A percentile compares a stretch with the other conserved stretches of the same genome.
These are phyloP conservation scores for Cacatua alba DNA, from an alignment of 2,113 vertebrate species.

Conservation along the genomic window DNA sequence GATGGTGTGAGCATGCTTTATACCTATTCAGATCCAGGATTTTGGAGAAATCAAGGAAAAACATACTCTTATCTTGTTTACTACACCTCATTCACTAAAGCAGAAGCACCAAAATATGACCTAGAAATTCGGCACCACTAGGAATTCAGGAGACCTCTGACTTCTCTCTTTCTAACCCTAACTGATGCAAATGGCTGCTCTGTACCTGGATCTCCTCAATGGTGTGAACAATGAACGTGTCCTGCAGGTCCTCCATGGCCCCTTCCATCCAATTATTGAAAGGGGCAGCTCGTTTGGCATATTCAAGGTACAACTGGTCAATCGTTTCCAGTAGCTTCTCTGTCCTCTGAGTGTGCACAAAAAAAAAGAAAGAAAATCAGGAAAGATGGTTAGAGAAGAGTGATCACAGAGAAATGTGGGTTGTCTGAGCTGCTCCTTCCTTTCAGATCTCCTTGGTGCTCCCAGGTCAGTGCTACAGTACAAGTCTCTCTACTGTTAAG, in stretches of 20 bases:
- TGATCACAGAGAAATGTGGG: background rate
- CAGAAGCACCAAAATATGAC: background rate
- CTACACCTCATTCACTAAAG: background rate
- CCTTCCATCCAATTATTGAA: conserved; percentile 99
- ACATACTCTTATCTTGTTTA: background rate
- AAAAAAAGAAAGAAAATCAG: background rate
- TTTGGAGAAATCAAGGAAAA: background rate
- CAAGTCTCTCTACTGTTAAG: background rate
- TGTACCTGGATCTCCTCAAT: conserved; percentile 97
- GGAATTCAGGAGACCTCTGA: background rate
- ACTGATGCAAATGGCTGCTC: background rate
- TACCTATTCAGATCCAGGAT: background rate
- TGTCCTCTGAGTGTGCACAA: conserved; percentile 80
- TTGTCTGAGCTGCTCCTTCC: background rate
- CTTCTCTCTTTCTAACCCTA: background rate
- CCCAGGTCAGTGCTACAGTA: background rate
- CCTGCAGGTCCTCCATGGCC: conserved; percentile 98
- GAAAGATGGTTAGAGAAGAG: background rate
- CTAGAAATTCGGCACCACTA: background rate
- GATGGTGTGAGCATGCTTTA: background rate
- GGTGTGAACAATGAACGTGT: conserved; percentile 97
- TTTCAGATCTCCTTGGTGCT: background rate
- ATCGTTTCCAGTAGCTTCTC: conserved; percentile 98
- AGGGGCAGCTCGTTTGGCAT: conserved; percentile 95
- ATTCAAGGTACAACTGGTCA: conserved; percentile 96